Evolutionary conservation across 1,140 invertebrate species (phyloP).

Genomic region (Drosophila nigrodunni): DNA sequence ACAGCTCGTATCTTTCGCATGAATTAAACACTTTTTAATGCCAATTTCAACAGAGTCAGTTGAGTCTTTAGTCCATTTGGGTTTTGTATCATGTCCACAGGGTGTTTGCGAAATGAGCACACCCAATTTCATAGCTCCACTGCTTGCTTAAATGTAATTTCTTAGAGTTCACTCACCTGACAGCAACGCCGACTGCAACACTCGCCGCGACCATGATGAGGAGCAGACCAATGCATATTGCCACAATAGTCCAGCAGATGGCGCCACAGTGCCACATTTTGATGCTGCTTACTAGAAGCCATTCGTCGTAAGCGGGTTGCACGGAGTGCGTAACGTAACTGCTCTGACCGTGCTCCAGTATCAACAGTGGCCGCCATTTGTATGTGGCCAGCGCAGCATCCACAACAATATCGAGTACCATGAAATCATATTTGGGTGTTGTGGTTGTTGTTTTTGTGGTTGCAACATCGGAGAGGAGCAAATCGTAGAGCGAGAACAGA

Average conservation of each 20-base stretch:
- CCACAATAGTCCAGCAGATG: conserved; percentile 80
- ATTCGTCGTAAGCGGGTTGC: conserved; percentile 79
- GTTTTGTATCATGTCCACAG: not conserved
- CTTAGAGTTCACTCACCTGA: conserved; percentile 67
- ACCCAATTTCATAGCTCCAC: not conserved
- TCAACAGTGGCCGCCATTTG: conserved; percentile 79
- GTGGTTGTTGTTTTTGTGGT: conserved; percentile 12
- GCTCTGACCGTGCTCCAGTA: conserved; percentile 61
- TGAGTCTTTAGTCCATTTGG: too few species aligned
- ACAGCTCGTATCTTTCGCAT: too few species aligned
- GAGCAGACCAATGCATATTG: conserved; percentile 68
- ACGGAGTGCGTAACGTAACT: conserved; percentile 78
- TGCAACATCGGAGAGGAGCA: conserved; percentile 60
- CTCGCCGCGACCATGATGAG: conserved; percentile 71
- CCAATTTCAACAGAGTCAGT: too few species aligned
- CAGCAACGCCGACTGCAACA: conserved; percentile 73
- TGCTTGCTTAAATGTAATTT: not conserved
- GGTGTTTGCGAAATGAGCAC: not conserved
- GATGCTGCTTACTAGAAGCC: conserved; percentile 72
- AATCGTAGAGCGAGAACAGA: conserved; percentile 79
- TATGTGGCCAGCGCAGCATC: conserved; percentile 39
- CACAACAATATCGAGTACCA: conserved; percentile 77
- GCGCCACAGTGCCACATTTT: conserved; percentile 80
- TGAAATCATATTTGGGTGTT: conserved; percentile 78
- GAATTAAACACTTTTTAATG: too few species aligned